These are phyloP conservation scores for Hypsopygia costalis DNA, from an alignment of 2,888 invertebrate genomes.

Conservation along the genomic window DNA sequence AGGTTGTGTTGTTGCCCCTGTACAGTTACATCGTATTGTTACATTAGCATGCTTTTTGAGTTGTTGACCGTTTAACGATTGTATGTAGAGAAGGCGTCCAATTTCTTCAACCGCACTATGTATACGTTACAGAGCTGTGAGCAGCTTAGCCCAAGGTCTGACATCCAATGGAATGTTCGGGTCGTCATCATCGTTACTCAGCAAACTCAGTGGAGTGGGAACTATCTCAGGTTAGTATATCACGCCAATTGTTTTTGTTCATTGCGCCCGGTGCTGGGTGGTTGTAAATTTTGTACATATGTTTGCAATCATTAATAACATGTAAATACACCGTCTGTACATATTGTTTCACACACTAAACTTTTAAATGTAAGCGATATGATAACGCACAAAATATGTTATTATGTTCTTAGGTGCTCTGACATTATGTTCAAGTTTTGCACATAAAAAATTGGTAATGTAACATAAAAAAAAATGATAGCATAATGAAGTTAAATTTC, in stretches of 20 bases:
- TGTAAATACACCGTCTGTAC: conserved; percentile 1
- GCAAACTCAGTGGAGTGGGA: conserved; percentile 75
- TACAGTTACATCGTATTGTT: conserved; percentile 42
- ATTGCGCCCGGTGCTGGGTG: conserved; percentile 1
- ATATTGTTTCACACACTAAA: background rate
- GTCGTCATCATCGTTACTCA: conserved; percentile 84
- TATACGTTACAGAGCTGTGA: conserved; percentile 72
- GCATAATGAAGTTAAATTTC: too few species aligned
- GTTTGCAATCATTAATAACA: conserved; percentile 6
- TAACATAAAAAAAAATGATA: too few species aligned
- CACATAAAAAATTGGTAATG: too few species aligned
- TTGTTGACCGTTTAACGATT: conserved; percentile 24
- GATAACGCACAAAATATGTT: too few species aligned
- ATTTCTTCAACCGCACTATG: conserved; percentile 41
- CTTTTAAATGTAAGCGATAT: too few species aligned
- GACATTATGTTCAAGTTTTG: too few species aligned
- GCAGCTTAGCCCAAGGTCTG: conserved; percentile 79
- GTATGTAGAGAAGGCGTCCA: conserved; percentile 16
- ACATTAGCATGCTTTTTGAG: conserved; percentile 45
- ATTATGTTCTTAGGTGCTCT: too few species aligned
- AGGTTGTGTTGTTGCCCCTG: conserved; percentile 34
- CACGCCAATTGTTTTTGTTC: background rate
- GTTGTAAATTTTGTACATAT: conserved; percentile 10
- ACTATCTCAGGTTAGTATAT: conserved; percentile 71
- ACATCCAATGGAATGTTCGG: conserved; percentile 88